phyloP scores from a whole-genome alignment of 2,888 invertebrate species.

The Hirtodrosophila cameraria region DNA sequence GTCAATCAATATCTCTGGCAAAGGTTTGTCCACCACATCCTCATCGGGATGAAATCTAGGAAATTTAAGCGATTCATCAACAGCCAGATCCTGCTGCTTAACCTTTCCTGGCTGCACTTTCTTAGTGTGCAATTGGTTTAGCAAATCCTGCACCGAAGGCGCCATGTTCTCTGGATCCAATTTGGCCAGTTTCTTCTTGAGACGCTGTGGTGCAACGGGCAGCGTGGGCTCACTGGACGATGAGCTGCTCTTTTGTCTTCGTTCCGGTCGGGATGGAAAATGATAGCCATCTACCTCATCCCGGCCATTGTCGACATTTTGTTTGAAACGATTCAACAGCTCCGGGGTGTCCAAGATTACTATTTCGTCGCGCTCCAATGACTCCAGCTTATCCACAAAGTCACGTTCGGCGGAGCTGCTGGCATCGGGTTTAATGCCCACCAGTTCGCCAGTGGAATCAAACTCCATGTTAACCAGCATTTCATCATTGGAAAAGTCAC shows the following conservation, averaged over 20 bases:
- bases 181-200: conserved; percentile 76
- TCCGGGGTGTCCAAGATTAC: background rate
- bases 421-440: conserved; percentile 75
- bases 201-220: conserved; percentile 70
- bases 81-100: background rate
- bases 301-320: background rate
- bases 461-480: conserved; percentile 83
- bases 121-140: conserved; percentile 57
- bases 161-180: conserved; percentile 80
- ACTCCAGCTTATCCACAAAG: conserved; percentile 65
- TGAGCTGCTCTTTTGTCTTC: conserved; percentile 78
- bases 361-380: conserved; percentile 67
- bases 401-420: conserved; percentile 58
- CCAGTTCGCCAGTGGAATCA: conserved; percentile 82
- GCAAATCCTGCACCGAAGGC: conserved; percentile 82
- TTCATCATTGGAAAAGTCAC: conserved; percentile 81
- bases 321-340: background rate
- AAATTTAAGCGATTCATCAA: conserved; percentile 50
- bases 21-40: conserved; percentile 36
- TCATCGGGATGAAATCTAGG: conserved; percentile 63
- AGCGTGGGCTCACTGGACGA: conserved; percentile 79
- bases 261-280: conserved; percentile 79
- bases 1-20: no score
- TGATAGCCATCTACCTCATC: conserved; percentile 53
- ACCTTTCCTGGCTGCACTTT: background rate